A percentile compares a stretch with the other conserved stretches of the same genome.
Evolutionary conservation across 2,888 invertebrate species (phyloP).

Genomic region (Athetis lepigone): DNA sequence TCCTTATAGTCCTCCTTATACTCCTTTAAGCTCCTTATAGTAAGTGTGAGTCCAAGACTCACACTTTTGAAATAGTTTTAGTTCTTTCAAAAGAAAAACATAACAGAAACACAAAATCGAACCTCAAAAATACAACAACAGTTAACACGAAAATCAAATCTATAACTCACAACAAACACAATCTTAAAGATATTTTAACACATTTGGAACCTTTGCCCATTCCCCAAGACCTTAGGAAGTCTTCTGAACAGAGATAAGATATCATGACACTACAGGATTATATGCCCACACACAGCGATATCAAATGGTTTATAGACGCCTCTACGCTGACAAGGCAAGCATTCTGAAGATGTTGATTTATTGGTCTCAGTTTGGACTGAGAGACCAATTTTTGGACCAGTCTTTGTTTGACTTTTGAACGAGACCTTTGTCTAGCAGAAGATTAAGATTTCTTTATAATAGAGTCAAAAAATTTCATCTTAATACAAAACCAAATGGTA

Average conservation of each 20-base stretch:
- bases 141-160: neutral
- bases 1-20: too few relatives aligned
- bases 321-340: constrained; percentile 33
- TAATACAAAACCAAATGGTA: too few relatives aligned
- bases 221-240: constrained; percentile 43
- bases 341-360: constrained; percentile 40
- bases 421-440: neutral
- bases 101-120: neutral
- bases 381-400: neutral
- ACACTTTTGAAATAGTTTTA: too few relatives aligned
- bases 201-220: constrained; percentile 36
- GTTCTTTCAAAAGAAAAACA: neutral
- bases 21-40: too few relatives aligned
- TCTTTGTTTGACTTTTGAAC: neutral
- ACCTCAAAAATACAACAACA: neutral
- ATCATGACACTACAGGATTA: constrained; percentile 52
- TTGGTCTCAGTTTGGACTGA: constrained; percentile 1
- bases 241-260: constrained; percentile 54
- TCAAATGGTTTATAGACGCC: constrained; percentile 52
- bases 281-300: constrained; percentile 58
- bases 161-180: constrained; percentile 11
- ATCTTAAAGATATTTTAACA: constrained; percentile 33
- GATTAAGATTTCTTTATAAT: too few relatives aligned
- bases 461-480: too few relatives aligned
- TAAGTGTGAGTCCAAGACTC: too few relatives aligned